Conservation (phyloP, 2,888 invertebrate species). For the Globia sparganii region DNA sequence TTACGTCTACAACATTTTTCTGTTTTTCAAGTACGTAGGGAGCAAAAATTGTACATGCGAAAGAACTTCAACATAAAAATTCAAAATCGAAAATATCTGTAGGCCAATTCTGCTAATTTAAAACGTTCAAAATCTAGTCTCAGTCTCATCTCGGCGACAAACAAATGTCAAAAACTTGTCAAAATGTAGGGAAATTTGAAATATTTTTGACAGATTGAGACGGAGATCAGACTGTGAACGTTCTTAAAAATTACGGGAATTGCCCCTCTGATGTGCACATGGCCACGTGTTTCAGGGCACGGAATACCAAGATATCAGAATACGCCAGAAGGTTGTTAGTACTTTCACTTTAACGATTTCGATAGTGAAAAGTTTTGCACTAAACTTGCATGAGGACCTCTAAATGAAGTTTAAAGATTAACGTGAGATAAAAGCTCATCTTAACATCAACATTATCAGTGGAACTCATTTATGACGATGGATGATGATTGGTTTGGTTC, state of each 20-base stretch:
- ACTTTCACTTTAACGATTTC: constrained; percentile 6
- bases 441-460: background rate
- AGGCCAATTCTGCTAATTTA: no score
- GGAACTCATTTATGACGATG: background rate
- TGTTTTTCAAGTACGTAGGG: background rate
- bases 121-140: no score
- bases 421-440: no score
- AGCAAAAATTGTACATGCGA: background rate
- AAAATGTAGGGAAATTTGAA: no score
- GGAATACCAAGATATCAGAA: constrained; percentile 16
- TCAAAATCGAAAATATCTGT: no score
- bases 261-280: background rate
- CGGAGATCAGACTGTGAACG: no score
- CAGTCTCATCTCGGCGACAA: no score
- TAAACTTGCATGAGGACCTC: background rate
- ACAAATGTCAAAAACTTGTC: no score
- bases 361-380: background rate
- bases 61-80: background rate
- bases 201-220: no score
- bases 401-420: background rate
- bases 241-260: no score
- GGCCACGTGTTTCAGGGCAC: constrained; percentile 4
- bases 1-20: background rate
- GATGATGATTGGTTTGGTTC: background rate
- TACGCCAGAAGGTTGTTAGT: background rate